These are phyloP conservation scores for Sporophila hypoxantha DNA, from an alignment of 2,113 vertebrate species.

Conservation along the genomic window DNA sequence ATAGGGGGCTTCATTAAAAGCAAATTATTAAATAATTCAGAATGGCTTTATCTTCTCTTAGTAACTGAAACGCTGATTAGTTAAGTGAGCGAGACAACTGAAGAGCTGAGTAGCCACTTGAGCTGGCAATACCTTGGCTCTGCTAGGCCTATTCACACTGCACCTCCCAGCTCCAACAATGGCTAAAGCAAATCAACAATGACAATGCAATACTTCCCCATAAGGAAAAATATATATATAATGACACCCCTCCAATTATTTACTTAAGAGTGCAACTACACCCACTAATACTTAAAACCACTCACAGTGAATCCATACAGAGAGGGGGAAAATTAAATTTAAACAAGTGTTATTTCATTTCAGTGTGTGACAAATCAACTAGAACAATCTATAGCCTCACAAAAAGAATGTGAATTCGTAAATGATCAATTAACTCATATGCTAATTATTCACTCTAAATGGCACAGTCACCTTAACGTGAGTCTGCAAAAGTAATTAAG, in stretches of 20 bases:
- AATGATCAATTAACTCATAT: neutral
- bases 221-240: neutral
- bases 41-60: constrained; percentile 6
- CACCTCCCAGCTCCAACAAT: constrained; percentile 10
- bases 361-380: neutral
- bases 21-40: neutral
- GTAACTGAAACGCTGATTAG: constrained; percentile 21
- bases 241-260: neutral
- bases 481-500: neutral
- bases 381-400: neutral
- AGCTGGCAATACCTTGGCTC: neutral
- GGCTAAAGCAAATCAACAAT: constrained; percentile 17
- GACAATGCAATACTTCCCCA: constrained; percentile 19
- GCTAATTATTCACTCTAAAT: neutral
- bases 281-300: constrained; percentile 50
- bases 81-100: constrained; percentile 19
- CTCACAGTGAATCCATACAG: constrained; percentile 15
- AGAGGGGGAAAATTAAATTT: neutral
- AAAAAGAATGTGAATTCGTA: neutral
- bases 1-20: neutral
- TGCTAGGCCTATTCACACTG: neutral
- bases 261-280: constrained; percentile 36
- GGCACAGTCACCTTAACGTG: neutral
- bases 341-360: constrained; percentile 24
- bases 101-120: neutral